Percentiles rank a stretch among this genome's conserved stretches.
These are phyloP conservation scores for Hirudinaria manillensis DNA, from an alignment of 2,888 invertebrate species.

Conservation along the genomic window DNA sequence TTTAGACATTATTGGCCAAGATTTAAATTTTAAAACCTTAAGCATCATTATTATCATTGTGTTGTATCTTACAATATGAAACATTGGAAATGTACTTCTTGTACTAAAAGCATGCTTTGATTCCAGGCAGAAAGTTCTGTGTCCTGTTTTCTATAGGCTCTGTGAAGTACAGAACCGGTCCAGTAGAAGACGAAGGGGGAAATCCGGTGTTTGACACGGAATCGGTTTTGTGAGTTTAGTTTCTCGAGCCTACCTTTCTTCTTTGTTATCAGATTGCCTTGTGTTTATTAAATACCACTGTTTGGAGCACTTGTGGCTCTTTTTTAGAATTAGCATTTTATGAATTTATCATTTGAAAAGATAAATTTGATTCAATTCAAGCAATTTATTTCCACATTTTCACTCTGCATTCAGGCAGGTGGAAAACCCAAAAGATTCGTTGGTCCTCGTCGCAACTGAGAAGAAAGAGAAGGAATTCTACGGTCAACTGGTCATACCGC, in stretches of 20 bases:
- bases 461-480: conserved; percentile 46
- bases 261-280: neutral
- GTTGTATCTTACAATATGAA: neutral
- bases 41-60: neutral
- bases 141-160: conserved; percentile 51
- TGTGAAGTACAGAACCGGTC: conserved; percentile 47
- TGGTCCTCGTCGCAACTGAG: conserved; percentile 49
- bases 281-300: neutral
- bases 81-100: too few relatives aligned
- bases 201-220: conserved; percentile 51
- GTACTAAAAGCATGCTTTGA: neutral
- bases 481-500: conserved; percentile 47
- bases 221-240: conserved; percentile 45
- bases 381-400: neutral
- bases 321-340: neutral
- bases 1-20: too few relatives aligned
- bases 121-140: conserved; percentile 44
- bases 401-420: conserved; percentile 45
- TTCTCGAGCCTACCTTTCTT: neutral
- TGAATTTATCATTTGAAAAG: neutral
- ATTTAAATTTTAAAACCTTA: too few relatives aligned
- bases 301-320: neutral
- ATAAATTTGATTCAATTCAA: neutral
- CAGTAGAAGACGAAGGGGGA: conserved; percentile 45
- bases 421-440: conserved; percentile 42